Conservation (phyloP, 2,113 vertebrate genomes). For the Lethenteron camtschaticum region DNA sequence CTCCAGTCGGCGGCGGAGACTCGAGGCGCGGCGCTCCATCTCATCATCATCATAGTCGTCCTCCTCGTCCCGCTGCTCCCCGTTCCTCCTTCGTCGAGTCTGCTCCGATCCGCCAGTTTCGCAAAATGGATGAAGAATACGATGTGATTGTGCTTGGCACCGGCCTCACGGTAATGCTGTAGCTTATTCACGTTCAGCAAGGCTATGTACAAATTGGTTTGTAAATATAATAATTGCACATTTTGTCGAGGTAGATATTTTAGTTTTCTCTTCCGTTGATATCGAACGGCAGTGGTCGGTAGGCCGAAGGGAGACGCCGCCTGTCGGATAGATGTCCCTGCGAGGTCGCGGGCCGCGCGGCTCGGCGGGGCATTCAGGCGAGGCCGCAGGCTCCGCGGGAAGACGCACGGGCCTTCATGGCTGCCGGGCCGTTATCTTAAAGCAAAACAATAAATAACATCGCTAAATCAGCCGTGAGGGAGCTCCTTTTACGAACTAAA, state of each 20-base stretch:
- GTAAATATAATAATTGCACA: conserved; percentile 8
- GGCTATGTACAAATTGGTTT: conserved; percentile 8
- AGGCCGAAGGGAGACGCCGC: neutral
- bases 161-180: conserved; percentile 49
- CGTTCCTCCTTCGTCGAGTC: conserved; percentile 9
- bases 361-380: too few relatives aligned
- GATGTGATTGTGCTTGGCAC: conserved; percentile 79
- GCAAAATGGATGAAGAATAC: conserved; percentile 65
- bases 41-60: neutral
- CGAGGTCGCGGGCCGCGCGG: too few relatives aligned
- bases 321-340: too few relatives aligned
- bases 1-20: neutral
- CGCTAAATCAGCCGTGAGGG: too few relatives aligned
- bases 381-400: too few relatives aligned
- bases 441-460: too few relatives aligned
- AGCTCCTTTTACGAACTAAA: too few relatives aligned
- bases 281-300: neutral
- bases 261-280: neutral
- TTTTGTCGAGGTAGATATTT: neutral
- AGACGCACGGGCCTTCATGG: too few relatives aligned
- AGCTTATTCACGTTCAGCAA: neutral
- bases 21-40: neutral
- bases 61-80: neutral
- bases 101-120: conserved; percentile 11
- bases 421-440: too few relatives aligned